phyloP scores from a whole-genome alignment of 2,888 invertebrate genomes.

The Dichetophora obliterata region DNA sequence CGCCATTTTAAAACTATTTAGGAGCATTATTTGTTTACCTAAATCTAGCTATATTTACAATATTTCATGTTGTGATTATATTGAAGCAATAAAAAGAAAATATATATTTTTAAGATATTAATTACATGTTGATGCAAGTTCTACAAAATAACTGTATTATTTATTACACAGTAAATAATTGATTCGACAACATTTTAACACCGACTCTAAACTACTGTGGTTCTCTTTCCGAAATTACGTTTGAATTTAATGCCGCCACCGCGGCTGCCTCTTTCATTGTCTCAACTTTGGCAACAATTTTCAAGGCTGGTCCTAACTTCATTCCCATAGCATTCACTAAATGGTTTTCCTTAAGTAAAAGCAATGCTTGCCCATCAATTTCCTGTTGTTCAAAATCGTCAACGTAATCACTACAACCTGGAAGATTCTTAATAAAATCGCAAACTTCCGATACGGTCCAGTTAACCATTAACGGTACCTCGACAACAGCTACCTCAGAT shows the following conservation, averaged over 20 bases:
- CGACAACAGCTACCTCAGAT: slow-evolving; percentile 12
- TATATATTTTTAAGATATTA: too few species aligned
- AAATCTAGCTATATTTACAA: slow-evolving; percentile 21
- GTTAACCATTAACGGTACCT: slow-evolving; percentile 63
- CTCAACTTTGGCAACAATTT: slow-evolving; percentile 94
- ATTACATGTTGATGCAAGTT: too few species aligned
- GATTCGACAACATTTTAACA: background rate
- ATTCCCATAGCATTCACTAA: slow-evolving; percentile 94
- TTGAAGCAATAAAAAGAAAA: background rate
- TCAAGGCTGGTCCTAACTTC: slow-evolving; percentile 95
- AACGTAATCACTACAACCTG: slow-evolving; percentile 92
- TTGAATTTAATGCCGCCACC: slow-evolving; percentile 49
- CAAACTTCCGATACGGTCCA: slow-evolving; percentile 87
- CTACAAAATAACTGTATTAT: too few species aligned
- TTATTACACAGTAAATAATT: too few species aligned
- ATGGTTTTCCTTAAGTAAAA: slow-evolving; percentile 93
- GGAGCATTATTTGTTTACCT: slow-evolving; percentile 2
- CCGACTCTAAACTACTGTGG: slow-evolving; percentile 36
- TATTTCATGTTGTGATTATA: slow-evolving; percentile 1
- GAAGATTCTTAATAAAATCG: slow-evolving; percentile 89
- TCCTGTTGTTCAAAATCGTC: slow-evolving; percentile 96
- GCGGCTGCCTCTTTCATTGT: slow-evolving; percentile 73
- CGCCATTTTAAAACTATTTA: background rate
- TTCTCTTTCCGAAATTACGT: slow-evolving; percentile 46
- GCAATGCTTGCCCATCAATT: slow-evolving; percentile 94